phyloP scores from a whole-genome alignment of 2,113 vertebrate species.

The Hippoglossus stenolepis region DNA sequence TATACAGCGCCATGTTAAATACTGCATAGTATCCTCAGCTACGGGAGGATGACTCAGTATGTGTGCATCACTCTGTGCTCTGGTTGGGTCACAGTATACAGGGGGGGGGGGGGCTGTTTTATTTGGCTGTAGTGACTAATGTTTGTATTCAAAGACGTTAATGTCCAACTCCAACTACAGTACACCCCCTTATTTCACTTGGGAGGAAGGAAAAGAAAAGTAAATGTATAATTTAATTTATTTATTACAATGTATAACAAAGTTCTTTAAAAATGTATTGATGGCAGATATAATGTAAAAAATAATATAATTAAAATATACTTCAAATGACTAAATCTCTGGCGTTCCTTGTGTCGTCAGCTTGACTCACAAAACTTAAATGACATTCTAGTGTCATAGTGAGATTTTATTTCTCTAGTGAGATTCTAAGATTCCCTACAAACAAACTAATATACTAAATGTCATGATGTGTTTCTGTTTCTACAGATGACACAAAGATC shows the following conservation, averaged over 20 bases:
- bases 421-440: neutral
- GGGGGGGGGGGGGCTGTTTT: no score
- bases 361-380: no score
- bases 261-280: neutral
- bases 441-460: neutral
- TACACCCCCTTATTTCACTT: no score
- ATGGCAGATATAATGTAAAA: no score
- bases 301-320: no score
- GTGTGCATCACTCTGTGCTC: constrained; percentile 18
- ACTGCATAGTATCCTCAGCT: constrained; percentile 68
- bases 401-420: neutral
- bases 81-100: neutral
- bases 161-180: no score
- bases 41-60: constrained; percentile 36
- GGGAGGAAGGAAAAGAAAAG: no score
- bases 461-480: constrained; percentile 2
- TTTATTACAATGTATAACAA: neutral
- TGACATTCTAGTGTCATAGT: no score
- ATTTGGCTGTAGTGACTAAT: no score
- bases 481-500: constrained; percentile 89
- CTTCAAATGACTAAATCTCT: neutral
- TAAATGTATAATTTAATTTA: no score
- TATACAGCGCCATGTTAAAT: constrained; percentile 76
- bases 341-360: neutral
- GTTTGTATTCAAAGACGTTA: no score